These are phyloP conservation scores for Channa maculata DNA, from an alignment of 2,113 vertebrate species.

Conservation along the genomic window DNA sequence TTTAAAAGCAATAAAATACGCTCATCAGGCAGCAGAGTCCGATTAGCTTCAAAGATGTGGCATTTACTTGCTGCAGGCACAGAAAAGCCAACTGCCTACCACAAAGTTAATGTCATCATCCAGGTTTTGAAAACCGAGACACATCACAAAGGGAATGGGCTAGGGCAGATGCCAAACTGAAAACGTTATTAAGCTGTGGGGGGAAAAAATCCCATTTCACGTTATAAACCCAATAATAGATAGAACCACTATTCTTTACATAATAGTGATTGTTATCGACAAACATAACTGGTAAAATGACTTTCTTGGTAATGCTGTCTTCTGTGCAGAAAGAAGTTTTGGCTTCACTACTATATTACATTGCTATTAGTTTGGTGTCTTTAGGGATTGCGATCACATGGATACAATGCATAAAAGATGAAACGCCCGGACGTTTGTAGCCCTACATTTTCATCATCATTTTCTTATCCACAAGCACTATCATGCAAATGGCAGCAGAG, in stretches of 20 bases:
- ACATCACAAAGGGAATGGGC: not conserved
- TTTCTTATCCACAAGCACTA: conserved; percentile 22
- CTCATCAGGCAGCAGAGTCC: not conserved
- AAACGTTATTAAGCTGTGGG: conserved; percentile 15
- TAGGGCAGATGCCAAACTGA: not conserved
- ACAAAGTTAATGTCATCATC: conserved; percentile 19
- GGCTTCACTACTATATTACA: not conserved
- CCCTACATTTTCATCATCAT: conserved; percentile 40
- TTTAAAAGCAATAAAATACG: not conserved
- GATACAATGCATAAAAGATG: conserved; percentile 27
- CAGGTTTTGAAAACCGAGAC: conserved; percentile 13
- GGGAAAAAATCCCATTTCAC: conserved; percentile 1
- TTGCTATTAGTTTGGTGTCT: conserved; percentile 17
- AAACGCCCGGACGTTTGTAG: conserved; percentile 36
- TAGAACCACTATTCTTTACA: not conserved
- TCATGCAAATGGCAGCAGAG: conserved; percentile 48
- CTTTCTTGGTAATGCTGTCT: not conserved
- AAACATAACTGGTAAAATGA: conserved; percentile 22
- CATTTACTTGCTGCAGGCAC: conserved; percentile 11
- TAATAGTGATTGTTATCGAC: conserved; percentile 19
- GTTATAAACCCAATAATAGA: conserved; percentile 22
- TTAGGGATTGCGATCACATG: not conserved
- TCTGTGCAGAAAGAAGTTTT: not conserved
- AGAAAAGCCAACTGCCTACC: not conserved
- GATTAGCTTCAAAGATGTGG: conserved; percentile 14